Evolutionary conservation across 2,888 invertebrate species (phyloP), one percentile per base, ranked within the genome.

Genomic region (Stomorhina lunata): DNA sequence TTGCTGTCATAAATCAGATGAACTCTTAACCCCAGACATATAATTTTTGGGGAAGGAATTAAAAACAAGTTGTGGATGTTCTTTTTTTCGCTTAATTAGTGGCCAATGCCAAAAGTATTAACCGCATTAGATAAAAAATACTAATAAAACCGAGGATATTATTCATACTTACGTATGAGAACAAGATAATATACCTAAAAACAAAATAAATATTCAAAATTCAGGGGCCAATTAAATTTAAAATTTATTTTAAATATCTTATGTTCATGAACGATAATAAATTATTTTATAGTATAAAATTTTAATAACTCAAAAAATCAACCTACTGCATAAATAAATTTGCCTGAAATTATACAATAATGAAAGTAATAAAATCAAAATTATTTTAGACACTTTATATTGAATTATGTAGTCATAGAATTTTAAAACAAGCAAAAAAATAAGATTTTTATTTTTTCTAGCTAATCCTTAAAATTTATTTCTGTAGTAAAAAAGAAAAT

Each of bases 1-100:
- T 84, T 80, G 84, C 84, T 50, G 40, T 43, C 79, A 80, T 81
- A 84, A 85, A 79, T 83, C 59, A 45, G 25, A 55, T 85, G 84
- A 85, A 84, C 85, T 84, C 73, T 63, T 79, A 85, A 83, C 85
- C 72, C 22, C 43, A 80, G 68, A 61, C 53, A 43, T 48, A 61
- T 66, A 79, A 45, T 48, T 66, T 40, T 27, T n/a, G n/a, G n/a
- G n/a, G 4, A 25, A 75, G 45, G 40, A 20, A 75, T 63, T 61
- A 12, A 53, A 25, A 34, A 27, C 17, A 45, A 48, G n/a, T 17
- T 43, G 15, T 40, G 15, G 17, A 40, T 29, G 22, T 37, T 50
- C 22, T 63, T 57, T 57, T 29, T 34, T 75, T 34, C 40, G 17
- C 6, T 43, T 71, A 55, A 29, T 50, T 61, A 57, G 50, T 59